Percentiles rank a stretch among this genome's conserved stretches.
phyloP scores from a whole-genome alignment of 2,113 vertebrate species.

The Brachyistius frenatus region DNA sequence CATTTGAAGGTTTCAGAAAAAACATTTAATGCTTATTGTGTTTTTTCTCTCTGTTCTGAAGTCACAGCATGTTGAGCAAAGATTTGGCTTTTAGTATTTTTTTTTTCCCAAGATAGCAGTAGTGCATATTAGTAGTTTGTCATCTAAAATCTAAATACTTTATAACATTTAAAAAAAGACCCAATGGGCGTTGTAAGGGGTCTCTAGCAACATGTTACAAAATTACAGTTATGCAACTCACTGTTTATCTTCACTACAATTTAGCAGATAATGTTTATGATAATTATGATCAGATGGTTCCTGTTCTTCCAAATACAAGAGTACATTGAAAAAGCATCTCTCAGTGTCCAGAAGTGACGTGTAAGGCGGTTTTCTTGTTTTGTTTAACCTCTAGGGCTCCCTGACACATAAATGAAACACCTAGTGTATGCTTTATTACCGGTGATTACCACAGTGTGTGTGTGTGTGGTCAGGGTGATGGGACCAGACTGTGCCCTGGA shows the following conservation, averaged over 20 bases:
- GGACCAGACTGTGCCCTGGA: conserved; percentile 87
- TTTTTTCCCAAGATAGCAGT: no score
- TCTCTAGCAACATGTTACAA: not conserved
- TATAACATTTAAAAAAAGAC: no score
- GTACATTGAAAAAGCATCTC: no score
- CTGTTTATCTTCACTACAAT: not conserved
- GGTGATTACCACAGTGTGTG: no score
- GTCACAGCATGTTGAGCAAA: no score
- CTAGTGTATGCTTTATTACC: not conserved
- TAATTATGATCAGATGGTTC: not conserved
- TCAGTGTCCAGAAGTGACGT: no score
- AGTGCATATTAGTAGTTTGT: no score
- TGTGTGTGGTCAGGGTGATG: conserved; percentile 73
- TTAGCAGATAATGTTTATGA: conserved; percentile 10
- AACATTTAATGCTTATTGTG: not conserved
- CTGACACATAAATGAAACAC: not conserved
- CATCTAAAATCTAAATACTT: no score
- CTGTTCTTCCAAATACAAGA: no score
- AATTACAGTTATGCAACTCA: not conserved
- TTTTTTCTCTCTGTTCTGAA: not conserved
- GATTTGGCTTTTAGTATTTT: no score
- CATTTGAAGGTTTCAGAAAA: not conserved
- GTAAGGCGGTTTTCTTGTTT: no score
- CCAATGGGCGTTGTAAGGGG: not conserved
- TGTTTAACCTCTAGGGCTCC: not conserved